A percentile compares a stretch with the other conserved stretches of the same genome.
Conservation (phyloP, 2,797 vertebrate species). For the Sebastolobus altivelis region DNA sequence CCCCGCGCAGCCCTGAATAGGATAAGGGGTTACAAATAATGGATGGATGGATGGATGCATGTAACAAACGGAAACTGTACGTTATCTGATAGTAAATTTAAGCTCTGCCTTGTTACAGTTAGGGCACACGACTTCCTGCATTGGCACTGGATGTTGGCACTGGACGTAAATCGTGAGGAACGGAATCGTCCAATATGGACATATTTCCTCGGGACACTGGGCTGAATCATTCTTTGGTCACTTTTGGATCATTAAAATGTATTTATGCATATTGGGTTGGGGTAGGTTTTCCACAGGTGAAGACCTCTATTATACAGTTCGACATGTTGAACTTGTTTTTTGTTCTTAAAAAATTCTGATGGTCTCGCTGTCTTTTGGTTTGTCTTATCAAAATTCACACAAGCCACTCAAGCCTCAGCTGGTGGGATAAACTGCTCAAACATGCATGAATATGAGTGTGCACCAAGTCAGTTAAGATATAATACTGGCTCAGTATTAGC, state of each 20-base stretch:
- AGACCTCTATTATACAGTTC: not conserved
- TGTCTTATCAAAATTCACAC: not conserved
- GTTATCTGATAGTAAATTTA: not conserved
- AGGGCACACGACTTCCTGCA: not conserved
- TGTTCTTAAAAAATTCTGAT: not conserved
- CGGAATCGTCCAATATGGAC: not conserved
- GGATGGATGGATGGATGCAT: too few species aligned
- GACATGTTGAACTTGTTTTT: not conserved
- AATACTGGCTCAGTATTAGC: not conserved
- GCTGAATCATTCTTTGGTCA: not conserved
- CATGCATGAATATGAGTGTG: constrained; percentile 1
- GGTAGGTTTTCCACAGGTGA: not conserved
- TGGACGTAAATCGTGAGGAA: not conserved
- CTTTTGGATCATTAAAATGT: not conserved
- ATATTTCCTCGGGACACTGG: not conserved
- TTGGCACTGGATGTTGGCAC: not conserved
- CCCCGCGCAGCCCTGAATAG: too few species aligned
- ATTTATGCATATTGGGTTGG: not conserved
- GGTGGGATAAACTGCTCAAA: constrained; percentile 2
- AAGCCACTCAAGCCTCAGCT: not conserved
- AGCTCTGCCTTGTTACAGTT: not conserved
- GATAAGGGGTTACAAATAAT: too few species aligned
- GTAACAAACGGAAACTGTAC: too few species aligned
- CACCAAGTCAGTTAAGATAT: constrained; percentile 2
- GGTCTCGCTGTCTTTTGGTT: not conserved